phyloP scores from a whole-genome alignment of 2,113 vertebrate species.

The Circaetus gallicus region DNA sequence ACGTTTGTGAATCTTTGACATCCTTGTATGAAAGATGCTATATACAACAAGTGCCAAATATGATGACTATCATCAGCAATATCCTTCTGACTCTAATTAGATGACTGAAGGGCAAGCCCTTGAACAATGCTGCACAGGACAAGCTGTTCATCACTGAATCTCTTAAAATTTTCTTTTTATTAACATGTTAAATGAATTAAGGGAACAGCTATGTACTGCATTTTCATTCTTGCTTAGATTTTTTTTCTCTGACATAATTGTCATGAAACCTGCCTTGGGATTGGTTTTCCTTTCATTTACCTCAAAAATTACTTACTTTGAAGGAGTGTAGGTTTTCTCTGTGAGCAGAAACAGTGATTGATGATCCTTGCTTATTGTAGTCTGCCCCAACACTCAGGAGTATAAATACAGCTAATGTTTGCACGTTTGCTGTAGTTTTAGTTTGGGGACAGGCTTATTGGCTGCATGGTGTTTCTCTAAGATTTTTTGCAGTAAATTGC shows the following conservation, averaged over 20 bases:
- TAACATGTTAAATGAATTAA: background rate
- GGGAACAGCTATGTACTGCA: background rate
- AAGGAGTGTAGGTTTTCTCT: background rate
- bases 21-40: background rate
- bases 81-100: conserved; percentile 33
- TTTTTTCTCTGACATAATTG: background rate
- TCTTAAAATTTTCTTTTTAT: background rate
- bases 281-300: background rate
- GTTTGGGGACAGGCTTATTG: background rate
- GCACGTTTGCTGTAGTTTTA: background rate
- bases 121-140: background rate
- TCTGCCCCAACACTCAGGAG: fast-evolving
- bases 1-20: background rate
- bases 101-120: conserved; percentile 8
- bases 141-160: background rate
- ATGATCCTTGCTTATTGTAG: background rate
- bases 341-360: background rate
- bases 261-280: background rate
- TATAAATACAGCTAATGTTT: background rate
- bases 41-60: background rate
- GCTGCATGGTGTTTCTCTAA: background rate
- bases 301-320: background rate
- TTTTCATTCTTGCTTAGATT: background rate
- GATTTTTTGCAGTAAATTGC: background rate
- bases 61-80: background rate